Evolutionary conservation across 2,113 vertebrate species (phyloP).

Genomic region (Saguinus imperator): DNA sequence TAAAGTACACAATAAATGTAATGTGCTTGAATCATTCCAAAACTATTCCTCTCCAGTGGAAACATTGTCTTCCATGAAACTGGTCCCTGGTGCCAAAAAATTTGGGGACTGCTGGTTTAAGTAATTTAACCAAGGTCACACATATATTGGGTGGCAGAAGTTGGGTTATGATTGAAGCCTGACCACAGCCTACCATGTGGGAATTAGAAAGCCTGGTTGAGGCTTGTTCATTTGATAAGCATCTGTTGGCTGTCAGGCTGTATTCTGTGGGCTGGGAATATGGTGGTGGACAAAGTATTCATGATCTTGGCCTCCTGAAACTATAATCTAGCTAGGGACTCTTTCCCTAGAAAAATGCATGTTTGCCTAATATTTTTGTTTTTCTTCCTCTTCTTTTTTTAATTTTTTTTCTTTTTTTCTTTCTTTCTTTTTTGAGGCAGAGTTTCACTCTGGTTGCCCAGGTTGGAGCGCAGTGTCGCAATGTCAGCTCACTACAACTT

Average conservation of each 20-base stretch:
- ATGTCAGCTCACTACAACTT: too few relatives aligned
- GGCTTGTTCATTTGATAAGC: background rate
- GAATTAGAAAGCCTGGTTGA: slow-evolving; percentile 5
- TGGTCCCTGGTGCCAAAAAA: too few relatives aligned
- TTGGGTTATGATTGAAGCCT: slow-evolving; percentile 12
- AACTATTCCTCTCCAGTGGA: too few relatives aligned
- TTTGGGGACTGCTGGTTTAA: background rate
- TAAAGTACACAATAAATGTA: too few relatives aligned
- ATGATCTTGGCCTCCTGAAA: background rate
- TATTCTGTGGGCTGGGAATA: background rate
- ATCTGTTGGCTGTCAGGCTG: background rate
- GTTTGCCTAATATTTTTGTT: background rate
- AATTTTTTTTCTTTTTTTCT: too few relatives aligned
- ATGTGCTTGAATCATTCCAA: too few relatives aligned
- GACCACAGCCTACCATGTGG: background rate
- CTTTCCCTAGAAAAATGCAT: background rate
- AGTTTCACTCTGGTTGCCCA: too few relatives aligned
- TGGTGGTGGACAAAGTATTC: background rate
- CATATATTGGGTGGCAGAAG: background rate
- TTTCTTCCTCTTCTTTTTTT: too few relatives aligned
- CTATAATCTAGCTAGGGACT: background rate
- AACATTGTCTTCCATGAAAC: too few relatives aligned
- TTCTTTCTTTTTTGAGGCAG: too few relatives aligned
- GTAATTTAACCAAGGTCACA: background rate
- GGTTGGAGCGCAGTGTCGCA: too few relatives aligned